phyloP scores from a whole-genome alignment of 2,113 vertebrate genomes.

The Dicaeum eximium region DNA sequence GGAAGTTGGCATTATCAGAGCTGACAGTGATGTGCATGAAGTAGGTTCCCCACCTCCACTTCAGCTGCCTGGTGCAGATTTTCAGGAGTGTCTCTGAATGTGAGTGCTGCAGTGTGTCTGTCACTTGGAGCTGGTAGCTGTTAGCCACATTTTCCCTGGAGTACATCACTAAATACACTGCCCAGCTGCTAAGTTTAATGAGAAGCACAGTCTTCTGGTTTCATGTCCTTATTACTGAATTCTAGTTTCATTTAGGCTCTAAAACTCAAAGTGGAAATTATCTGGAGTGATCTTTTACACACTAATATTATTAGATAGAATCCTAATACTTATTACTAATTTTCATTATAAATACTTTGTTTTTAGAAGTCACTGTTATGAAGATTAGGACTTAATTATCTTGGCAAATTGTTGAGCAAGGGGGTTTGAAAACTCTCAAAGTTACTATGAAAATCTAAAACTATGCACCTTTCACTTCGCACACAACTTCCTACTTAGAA shows the following conservation, averaged over 20 bases:
- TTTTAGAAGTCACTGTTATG: background rate
- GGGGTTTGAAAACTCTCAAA: background rate
- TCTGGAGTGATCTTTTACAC: background rate
- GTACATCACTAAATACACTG: background rate
- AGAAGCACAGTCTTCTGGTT: background rate
- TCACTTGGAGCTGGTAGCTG: background rate
- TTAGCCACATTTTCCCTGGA: background rate
- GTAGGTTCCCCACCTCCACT: background rate
- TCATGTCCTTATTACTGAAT: background rate
- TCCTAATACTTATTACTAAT: background rate
- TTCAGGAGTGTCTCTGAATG: background rate
- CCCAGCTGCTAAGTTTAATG: background rate
- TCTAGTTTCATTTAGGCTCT: background rate
- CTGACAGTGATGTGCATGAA: background rate
- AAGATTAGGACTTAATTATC: background rate
- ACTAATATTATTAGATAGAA: background rate
- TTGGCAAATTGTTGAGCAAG: background rate
- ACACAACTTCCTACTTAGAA: background rate
- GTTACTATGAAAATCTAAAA: background rate
- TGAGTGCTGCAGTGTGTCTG: background rate
- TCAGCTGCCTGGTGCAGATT: background rate
- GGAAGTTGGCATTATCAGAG: background rate
- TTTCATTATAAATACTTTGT: background rate
- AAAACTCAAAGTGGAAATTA: background rate
- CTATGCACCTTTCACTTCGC: background rate